phyloP scores from a whole-genome alignment of 2,888 invertebrate species.

The Imbricaverruca yamaguchii region DNA sequence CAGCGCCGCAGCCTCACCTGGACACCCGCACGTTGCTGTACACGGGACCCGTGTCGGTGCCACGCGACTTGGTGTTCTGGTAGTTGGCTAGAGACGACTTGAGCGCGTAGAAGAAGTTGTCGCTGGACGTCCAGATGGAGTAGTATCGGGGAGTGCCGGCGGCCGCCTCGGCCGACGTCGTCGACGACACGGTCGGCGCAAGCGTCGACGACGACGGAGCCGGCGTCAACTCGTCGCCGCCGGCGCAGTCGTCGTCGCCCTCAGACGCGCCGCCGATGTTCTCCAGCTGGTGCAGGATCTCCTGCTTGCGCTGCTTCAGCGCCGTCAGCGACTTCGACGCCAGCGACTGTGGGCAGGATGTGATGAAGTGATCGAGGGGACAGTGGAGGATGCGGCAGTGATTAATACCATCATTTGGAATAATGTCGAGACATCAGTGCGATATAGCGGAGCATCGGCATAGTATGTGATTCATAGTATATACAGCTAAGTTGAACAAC shows the following conservation, averaged over 20 bases:
- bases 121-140: conserved; percentile 38
- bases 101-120: conserved; percentile 35
- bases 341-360: conserved; percentile 23
- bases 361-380: too few species aligned
- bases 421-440: too few species aligned
- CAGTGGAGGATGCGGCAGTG: too few species aligned
- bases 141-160: conserved; percentile 33
- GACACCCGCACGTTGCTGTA: neutral
- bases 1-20: neutral
- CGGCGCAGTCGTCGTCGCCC: conserved; percentile 33
- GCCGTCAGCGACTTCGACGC: conserved; percentile 44
- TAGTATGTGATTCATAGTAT: too few species aligned
- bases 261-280: conserved; percentile 43
- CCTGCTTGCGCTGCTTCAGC: conserved; percentile 54
- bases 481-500: too few species aligned
- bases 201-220: neutral
- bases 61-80: conserved; percentile 12
- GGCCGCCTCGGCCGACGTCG: neutral
- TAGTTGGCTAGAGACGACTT: conserved; percentile 22
- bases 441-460: too few species aligned
- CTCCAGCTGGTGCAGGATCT: conserved; percentile 54
- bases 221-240: neutral
- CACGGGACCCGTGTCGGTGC: neutral
- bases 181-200: neutral
- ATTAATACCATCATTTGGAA: too few species aligned